A percentile compares a stretch with the other conserved stretches of the same genome.
phyloP scores from a whole-genome alignment of 2,888 invertebrate genomes.

The Andrena bucephala region DNA sequence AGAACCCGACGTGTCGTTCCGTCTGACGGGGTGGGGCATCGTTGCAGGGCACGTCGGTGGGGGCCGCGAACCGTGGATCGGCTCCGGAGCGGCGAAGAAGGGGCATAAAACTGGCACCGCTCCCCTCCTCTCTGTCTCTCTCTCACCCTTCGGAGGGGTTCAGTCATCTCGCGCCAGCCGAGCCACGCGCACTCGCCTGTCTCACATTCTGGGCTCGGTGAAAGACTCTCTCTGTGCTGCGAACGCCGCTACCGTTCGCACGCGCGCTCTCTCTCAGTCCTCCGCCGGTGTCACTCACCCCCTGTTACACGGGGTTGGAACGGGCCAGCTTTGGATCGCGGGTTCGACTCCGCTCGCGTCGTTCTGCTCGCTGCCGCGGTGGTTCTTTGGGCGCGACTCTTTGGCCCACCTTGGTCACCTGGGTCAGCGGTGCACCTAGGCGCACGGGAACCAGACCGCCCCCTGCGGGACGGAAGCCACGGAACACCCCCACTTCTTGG shows the following conservation, averaged over 20 bases:
- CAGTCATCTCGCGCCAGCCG: conserved; percentile 84
- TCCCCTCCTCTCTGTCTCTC: conserved; percentile 67
- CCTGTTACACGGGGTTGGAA: conserved; percentile 12
- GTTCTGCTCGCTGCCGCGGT: neutral
- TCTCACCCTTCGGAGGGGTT: conserved; percentile 75
- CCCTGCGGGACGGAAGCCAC: conserved; percentile 62
- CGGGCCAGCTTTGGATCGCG: neutral
- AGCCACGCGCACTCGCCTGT: conserved; percentile 77
- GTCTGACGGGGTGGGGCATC: conserved; percentile 70
- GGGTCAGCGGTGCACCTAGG: conserved; percentile 29
- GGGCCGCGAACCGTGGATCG: conserved; percentile 55
- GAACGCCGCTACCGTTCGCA: conserved; percentile 27
- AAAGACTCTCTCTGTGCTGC: conserved; percentile 55
- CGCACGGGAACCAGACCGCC: conserved; percentile 68
- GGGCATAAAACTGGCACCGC: conserved; percentile 49
- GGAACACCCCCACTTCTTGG: conserved; percentile 70
- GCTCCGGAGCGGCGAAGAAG: conserved; percentile 38
- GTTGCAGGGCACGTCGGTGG: conserved; percentile 56
- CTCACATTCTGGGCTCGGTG: conserved; percentile 65
- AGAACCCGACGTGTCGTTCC: conserved; percentile 68
- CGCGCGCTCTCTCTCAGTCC: conserved; percentile 5
- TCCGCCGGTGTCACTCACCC: neutral
- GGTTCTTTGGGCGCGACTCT: neutral
- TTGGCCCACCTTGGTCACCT: conserved; percentile 2
- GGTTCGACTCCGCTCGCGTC: neutral